Conservation (phyloP, 2,113 vertebrate genomes). For the Vanacampus margaritifer region DNA sequence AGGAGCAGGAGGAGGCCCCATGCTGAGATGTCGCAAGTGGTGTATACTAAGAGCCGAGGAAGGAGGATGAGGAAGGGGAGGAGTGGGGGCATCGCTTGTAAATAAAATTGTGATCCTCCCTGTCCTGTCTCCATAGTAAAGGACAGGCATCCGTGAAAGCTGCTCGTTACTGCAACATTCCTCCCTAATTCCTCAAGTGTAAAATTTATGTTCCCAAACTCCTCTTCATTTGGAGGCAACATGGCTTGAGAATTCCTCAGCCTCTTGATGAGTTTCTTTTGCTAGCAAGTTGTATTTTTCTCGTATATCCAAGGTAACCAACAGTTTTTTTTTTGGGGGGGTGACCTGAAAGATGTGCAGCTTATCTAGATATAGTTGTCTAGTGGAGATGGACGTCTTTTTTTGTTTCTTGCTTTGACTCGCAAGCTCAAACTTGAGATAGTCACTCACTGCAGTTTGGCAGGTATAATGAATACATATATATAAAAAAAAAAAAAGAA, state of each 20-base stretch:
- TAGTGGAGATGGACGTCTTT: too few relatives aligned
- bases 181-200: constrained; percentile 5
- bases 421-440: too few relatives aligned
- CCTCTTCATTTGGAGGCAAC: neutral
- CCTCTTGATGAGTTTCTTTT: neutral
- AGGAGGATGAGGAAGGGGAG: constrained; percentile 2
- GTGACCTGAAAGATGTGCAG: too few relatives aligned
- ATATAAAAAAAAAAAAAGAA: too few relatives aligned
- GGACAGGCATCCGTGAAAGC: constrained; percentile 12
- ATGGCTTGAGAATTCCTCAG: neutral
- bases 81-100: constrained; percentile 7
- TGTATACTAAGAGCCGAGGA: constrained; percentile 38
- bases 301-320: neutral
- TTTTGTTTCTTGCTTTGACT: too few relatives aligned
- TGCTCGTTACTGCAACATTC: constrained; percentile 14
- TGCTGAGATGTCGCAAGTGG: constrained; percentile 43
- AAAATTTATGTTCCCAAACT: neutral
- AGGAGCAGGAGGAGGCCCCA: constrained; percentile 23
- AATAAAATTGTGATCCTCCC: constrained; percentile 29
- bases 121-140: constrained; percentile 4
- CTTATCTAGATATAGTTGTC: too few relatives aligned
- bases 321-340: neutral
- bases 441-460: too few relatives aligned
- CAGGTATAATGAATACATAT: too few relatives aligned
- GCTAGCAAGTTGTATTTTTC: neutral